phyloP scores from a whole-genome alignment of 2,888 invertebrate species.

The Limenitis camilla region DNA sequence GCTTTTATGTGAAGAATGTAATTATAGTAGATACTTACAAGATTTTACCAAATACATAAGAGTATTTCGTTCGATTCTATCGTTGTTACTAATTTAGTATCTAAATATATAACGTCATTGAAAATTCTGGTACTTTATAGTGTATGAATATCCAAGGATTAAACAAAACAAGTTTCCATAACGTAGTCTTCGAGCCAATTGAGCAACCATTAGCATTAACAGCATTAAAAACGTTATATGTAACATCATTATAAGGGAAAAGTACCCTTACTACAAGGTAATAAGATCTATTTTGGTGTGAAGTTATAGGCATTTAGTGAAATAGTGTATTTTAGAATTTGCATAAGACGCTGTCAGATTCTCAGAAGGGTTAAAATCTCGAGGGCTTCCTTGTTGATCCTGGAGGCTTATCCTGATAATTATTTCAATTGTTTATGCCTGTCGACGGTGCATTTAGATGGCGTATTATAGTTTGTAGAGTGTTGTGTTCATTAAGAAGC shows the following conservation, averaged over 20 bases:
- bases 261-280: conserved; percentile 13
- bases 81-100: no score
- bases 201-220: conserved; percentile 52
- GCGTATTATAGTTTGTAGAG: conserved; percentile 71
- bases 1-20: no score
- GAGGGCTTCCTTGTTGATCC: conserved; percentile 65
- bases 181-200: conserved; percentile 59
- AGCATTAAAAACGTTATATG: conserved; percentile 27
- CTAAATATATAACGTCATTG: no score
- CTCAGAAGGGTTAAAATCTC: conserved; percentile 70
- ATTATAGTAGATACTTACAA: no score
- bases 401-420: conserved; percentile 71
- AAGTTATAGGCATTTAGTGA: conserved; percentile 17
- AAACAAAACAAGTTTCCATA: conserved; percentile 52
- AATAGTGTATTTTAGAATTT: conserved; percentile 62
- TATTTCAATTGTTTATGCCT: conserved; percentile 75
- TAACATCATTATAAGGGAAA: neutral
- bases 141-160: conserved; percentile 16
- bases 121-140: conserved; percentile 2
- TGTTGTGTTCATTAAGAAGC: conserved; percentile 60
- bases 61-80: no score
- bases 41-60: no score
- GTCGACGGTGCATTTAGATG: conserved; percentile 72
- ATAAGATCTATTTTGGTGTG: neutral
- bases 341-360: conserved; percentile 69